A percentile compares a stretch with the other conserved stretches of the same genome.
Evolutionary conservation across 2,888 invertebrate genomes (phyloP).

Genomic region (Pachymerium ferrugineum): DNA sequence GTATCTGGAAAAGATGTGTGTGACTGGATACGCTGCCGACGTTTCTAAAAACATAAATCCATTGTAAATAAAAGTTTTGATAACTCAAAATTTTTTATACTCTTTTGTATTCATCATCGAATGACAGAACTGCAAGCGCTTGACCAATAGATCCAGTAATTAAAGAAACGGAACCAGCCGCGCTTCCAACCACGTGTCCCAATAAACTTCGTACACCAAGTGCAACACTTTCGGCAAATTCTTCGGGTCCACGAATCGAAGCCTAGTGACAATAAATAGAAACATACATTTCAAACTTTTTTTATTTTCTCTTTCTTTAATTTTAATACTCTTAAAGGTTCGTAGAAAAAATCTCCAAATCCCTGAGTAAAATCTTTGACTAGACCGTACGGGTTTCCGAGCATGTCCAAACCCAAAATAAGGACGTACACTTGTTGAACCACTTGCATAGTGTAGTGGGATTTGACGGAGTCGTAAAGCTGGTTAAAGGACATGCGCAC

Average conservation of each 20-base stretch:
- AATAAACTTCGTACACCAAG: slow-evolving; percentile 50
- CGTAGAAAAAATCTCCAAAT: slow-evolving; percentile 58
- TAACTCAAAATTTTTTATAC: slow-evolving; percentile 41
- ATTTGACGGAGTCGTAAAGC: slow-evolving; percentile 55
- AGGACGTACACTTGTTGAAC: slow-evolving; percentile 75
- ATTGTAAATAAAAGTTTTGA: background rate
- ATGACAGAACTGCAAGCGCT: slow-evolving; percentile 49
- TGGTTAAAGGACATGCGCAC: slow-evolving; percentile 53
- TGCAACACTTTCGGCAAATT: slow-evolving; percentile 51
- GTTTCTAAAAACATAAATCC: slow-evolving; percentile 43
- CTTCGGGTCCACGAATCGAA: slow-evolving; percentile 50
- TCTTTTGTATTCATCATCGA: slow-evolving; percentile 53
- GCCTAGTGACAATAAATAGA: slow-evolving; percentile 43
- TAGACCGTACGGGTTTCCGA: slow-evolving; percentile 70
- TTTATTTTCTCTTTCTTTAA: too few species aligned
- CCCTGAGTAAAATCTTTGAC: slow-evolving; percentile 59
- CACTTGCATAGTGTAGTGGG: slow-evolving; percentile 65
- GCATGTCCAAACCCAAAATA: slow-evolving; percentile 68
- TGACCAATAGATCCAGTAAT: slow-evolving; percentile 51
- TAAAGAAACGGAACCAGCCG: slow-evolving; percentile 48
- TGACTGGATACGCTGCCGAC: slow-evolving; percentile 47
- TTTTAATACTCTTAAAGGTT: slow-evolving; percentile 59
- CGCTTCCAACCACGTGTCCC: slow-evolving; percentile 49
- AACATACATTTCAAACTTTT: background rate
- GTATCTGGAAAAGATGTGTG: slow-evolving; percentile 48